Evolutionary conservation across 2,113 vertebrate genomes (phyloP).

Genomic region (Prietella phreatophila): DNA sequence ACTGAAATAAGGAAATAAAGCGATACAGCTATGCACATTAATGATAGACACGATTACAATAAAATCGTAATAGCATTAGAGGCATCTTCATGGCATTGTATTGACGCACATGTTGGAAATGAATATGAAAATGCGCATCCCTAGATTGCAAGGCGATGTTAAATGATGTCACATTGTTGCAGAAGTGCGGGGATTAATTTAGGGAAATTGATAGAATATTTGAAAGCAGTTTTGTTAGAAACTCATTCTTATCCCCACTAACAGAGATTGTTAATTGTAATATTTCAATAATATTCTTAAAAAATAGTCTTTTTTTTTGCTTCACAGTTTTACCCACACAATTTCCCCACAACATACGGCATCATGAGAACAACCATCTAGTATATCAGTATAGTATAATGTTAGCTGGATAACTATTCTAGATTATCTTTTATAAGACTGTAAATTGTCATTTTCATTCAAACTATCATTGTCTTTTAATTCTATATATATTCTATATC

Average conservation of each 20-base stretch:
- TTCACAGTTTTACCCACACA: neutral
- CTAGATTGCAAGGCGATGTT: neutral
- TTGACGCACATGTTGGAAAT: neutral
- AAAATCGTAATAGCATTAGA: neutral
- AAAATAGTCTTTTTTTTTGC: neutral
- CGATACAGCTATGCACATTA: neutral
- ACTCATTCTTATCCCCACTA: neutral
- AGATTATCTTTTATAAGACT: neutral
- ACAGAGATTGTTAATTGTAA: neutral
- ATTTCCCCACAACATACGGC: neutral
- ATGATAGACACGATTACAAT: neutral
- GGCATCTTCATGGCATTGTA: neutral
- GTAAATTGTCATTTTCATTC: neutral
- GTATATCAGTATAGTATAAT: neutral
- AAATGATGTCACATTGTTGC: neutral
- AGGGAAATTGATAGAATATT: neutral
- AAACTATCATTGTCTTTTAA: neutral
- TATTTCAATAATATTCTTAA: neutral
- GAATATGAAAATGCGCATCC: neutral
- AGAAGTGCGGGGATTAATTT: neutral
- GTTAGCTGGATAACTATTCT: neutral
- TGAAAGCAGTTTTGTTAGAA: neutral
- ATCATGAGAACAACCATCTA: neutral
- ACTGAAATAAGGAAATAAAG: neutral
- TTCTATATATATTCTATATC: neutral